Evolutionary conservation across 2,797 vertebrate genomes (phyloP).

Genomic region (Micromesistius poutassou): DNA sequence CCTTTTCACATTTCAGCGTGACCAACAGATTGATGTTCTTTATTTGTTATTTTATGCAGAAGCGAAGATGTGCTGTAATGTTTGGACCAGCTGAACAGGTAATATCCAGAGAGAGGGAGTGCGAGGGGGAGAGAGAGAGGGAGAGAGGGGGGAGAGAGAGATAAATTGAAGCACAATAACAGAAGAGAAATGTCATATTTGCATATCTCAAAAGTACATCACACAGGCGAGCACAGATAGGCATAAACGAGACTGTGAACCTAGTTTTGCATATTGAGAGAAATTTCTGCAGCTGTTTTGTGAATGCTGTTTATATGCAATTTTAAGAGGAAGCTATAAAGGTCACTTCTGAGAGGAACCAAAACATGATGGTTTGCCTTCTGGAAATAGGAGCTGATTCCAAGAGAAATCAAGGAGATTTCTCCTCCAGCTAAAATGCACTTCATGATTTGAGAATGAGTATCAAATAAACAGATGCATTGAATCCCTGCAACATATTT

Average conservation of each 20-base stretch:
- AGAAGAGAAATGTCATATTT: slow-evolving; percentile 67
- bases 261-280: slow-evolving; percentile 61
- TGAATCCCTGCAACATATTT: not conserved
- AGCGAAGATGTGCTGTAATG: slow-evolving; percentile 38
- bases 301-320: slow-evolving; percentile 49
- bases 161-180: slow-evolving; percentile 50
- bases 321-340: slow-evolving; percentile 55
- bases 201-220: slow-evolving; percentile 68
- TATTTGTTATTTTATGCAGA: slow-evolving; percentile 24
- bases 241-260: slow-evolving; percentile 49
- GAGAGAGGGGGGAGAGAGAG: slow-evolving; percentile 10
- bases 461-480: not conserved
- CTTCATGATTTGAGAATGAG: not conserved
- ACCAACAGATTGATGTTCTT: not conserved
- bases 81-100: slow-evolving; percentile 41
- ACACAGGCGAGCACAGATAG: slow-evolving; percentile 35
- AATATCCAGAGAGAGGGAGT: slow-evolving; percentile 24
- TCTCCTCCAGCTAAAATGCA: slow-evolving; percentile 20
- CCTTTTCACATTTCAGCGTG: not conserved
- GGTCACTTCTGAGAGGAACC: slow-evolving; percentile 40
- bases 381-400: slow-evolving; percentile 28
- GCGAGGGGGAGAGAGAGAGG: slow-evolving; percentile 11
- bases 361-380: slow-evolving; percentile 30
- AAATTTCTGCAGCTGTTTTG: slow-evolving; percentile 42
- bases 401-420: slow-evolving; percentile 20